Base-by-base conservation (phyloP, 2,888 invertebrate species). In the Ellobium chinense region DNA sequence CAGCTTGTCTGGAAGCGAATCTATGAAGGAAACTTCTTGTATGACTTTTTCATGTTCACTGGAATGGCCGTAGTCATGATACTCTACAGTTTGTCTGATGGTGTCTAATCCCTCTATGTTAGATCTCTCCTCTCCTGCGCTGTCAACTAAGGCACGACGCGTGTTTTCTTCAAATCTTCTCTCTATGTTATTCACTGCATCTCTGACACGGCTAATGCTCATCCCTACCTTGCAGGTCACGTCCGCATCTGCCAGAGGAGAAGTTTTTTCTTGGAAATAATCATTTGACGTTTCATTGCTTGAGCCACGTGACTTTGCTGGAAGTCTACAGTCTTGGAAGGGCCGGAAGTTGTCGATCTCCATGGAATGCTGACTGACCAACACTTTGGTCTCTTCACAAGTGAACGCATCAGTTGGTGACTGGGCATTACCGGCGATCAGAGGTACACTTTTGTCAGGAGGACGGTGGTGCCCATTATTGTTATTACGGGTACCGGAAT, bases 171-270 rank as follows among this genome's bases (percentile, higher is more conserved):
- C n/a, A n/a, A n/a, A n/a, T n/a, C n/a, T n/a, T n/a, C n/a, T n/a
- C 58, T 72, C 72, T 34, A 72, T 58, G 27, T 58, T 72, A 34
- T 58, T 58, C 1, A 72, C 60, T 5, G 58, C 36, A 21, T 72
- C 58, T 24, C 12, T 72, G 0, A 72, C 72, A 36, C 72, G 34
- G 5, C 1, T n/a, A n/a, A 34, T 36, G 31, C 24, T 68, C 5
- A 1, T 18, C 12, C 1, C 3, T 0, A 60, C 24, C 5, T n/a
- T 27, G 14, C 37, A 24, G 1, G 4, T 14, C 9, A 56, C 12
- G 4, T 58, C n/a, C 18, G 24, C 27, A 4, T 14, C 7, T 24
- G 24, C 24, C 34, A 37, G 58, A 2, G 72, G 37, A 72, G 24
- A 37, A 12, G 18, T 46, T n/a, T n/a, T n/a, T 12, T 7, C 46